Evolutionary conservation across 2,113 vertebrate species (phyloP), one percentile per base, ranked within the genome.

Genomic region (Hydropotes inermis): DNA sequence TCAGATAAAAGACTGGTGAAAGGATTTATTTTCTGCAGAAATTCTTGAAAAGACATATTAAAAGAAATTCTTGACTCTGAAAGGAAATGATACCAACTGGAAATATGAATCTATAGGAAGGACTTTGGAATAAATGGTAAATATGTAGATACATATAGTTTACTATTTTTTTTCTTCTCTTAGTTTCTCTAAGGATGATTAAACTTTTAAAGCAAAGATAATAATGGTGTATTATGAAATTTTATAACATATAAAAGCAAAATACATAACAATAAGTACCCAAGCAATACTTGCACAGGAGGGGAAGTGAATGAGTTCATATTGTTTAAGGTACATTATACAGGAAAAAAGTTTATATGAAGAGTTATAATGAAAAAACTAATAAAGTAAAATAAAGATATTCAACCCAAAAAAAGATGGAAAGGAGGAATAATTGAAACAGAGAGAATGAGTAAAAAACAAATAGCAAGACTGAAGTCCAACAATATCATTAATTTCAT

Each of bases 171-270:
- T 81, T 67, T 82, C 16, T 47, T 90, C 33, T 84, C 10, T 92
- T 82, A 28, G 87, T 39, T 82, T 74, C 58, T 27, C 83, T 36
- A 84, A 67, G 25, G 30, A 78, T 19, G 45, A 47, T 54, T 61
- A 17, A 15, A 74, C 21, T 30, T 89, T 96, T 96, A 85, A 96
- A 92, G 19, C 43, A 92, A 92, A 82, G 82, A 89, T 84, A 60
- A 30, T 39, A 82, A 8, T 11, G 55, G 28, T 43, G 2, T 78
- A 64, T 54, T 93, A 47, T 85, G 61, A 25, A 89, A 93, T 25
- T 84, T 84, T 55, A 30, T 67, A 55, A 91, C 45, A 45, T 27
- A 43, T 60, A 78, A 74, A 74, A 60, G 52, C 45, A 93, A 96
- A 84, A 47, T 64, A 61, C 23, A 4, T 27, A 83, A 87, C 6